Evolutionary conservation across 1,140 invertebrate genomes (phyloP).

Genomic region (Pseudomyrmex flavicornis): DNA sequence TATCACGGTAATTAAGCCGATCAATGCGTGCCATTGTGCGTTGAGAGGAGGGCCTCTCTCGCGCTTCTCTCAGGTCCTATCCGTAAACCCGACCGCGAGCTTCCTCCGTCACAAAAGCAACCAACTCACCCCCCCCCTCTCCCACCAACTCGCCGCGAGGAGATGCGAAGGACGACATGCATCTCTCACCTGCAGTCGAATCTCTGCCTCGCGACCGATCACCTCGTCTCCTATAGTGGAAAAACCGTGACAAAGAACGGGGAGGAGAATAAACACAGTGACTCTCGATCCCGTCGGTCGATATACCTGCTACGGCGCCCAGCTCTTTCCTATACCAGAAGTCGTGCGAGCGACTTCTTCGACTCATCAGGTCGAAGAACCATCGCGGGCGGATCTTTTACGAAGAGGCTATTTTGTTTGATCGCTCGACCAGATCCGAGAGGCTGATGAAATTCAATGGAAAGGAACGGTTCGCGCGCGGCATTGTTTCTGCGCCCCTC

Average conservation of each 20-base stretch:
- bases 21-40: constrained; percentile 81
- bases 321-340: constrained; percentile 25
- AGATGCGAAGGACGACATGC: constrained; percentile 54
- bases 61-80: constrained; percentile 67
- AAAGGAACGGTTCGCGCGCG: constrained; percentile 48
- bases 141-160: too few relatives aligned
- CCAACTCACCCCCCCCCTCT: constrained; percentile 50
- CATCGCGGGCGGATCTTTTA: constrained; percentile 35
- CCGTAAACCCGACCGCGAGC: constrained; percentile 76
- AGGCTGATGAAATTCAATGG: constrained; percentile 43
- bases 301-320: constrained; percentile 1
- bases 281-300: constrained; percentile 48
- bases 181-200: constrained; percentile 27
- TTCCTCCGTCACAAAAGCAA: constrained; percentile 77
- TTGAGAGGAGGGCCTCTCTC: constrained; percentile 61
- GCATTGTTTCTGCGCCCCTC: constrained; percentile 46
- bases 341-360: neutral
- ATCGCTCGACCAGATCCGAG: constrained; percentile 39
- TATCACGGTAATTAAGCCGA: constrained; percentile 84
- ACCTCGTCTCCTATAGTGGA: constrained; percentile 28
- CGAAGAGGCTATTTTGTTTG: constrained; percentile 44
- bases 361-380: constrained; percentile 17
- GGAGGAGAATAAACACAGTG: constrained; percentile 63
- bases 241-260: constrained; percentile 58
- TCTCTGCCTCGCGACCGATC: constrained; percentile 3